Evolutionary conservation across 2,888 invertebrate genomes (phyloP), one percentile per base, ranked within the genome.

Genomic region (Cheilosia scutellata): DNA sequence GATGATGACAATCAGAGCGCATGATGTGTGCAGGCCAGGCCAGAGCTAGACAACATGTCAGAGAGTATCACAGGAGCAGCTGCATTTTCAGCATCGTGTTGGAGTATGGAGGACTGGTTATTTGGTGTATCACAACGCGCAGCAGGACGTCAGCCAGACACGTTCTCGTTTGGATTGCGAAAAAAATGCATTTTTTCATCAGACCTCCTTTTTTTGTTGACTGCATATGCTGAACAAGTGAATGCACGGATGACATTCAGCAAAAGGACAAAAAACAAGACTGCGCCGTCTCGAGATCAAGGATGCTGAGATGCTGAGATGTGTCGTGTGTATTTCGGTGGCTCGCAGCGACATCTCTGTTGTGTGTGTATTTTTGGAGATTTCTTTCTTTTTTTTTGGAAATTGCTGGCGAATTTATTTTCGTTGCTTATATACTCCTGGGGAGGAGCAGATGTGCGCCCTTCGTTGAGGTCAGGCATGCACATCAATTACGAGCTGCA

Each of bases 141-240:
- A 65, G 63, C 83, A 84, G 83, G 63, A 84, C 79, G 83, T 84
- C 83, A 79, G 68, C 70, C 79, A 84, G 83, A 79, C 83, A 84
- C 83, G 83, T 84, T 84, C 83, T 75, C 65, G 37, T 74, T 77
- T 71, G 53, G 29, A 7, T 70, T 63, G 40, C 49, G 29, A 25
- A 44, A n/a, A 37, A 37, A 37, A 47, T 16, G 20, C 40, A 42
- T 65, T 20, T 60, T 37, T 74, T 44, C 9, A 11, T 9, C 25
- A 20, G 49, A 33, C 7, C 3, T 53, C 25, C 25, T 25, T 79
- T 44, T 68, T 63, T 37, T 7, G 47, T 37, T 42, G 40, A 5
- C 20, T 60, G 31, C 0, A 53, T 42, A 53, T 42, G 53, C 25
- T 31, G 42, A 55, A 57, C 70, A 80, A 75, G 75, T 82, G 76